These are phyloP conservation scores for fruit fly (Drosophila melanogaster) DNA, from an alignment of 1,140 invertebrate species.

Conservation along the genomic window DNA sequence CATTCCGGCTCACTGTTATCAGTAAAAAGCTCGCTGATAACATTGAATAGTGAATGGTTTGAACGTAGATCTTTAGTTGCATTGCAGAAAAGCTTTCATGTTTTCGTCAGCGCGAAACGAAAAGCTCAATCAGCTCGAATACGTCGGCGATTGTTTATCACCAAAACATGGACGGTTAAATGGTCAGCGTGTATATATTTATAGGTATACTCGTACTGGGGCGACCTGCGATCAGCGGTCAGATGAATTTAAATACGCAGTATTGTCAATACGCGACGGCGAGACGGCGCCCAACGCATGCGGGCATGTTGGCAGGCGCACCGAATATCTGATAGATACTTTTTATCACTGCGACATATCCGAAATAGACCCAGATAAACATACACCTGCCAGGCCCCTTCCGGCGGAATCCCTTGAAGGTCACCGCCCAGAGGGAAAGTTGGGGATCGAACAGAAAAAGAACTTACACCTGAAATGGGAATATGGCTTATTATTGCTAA, in stretches of 20 bases:
- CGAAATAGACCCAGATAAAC: constrained; percentile 24
- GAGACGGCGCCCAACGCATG: constrained; percentile 52
- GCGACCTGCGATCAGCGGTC: constrained; percentile 34
- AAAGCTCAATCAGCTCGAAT: constrained; percentile 45
- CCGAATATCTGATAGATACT: constrained; percentile 55
- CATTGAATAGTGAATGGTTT: background rate
- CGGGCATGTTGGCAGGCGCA: constrained; percentile 29
- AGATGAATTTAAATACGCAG: constrained; percentile 74
- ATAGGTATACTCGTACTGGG: constrained; percentile 11
- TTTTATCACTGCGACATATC: constrained; percentile 41
- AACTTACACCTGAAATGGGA: no score
- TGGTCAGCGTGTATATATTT: constrained; percentile 8
- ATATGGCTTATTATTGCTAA: no score
- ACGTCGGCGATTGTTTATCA: constrained; percentile 64
- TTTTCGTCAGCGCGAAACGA: constrained; percentile 25
- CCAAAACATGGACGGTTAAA: constrained; percentile 41
- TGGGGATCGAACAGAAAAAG: background rate
- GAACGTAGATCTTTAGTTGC: constrained; percentile 24
- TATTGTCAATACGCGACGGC: constrained; percentile 56
- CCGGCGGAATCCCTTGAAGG: constrained; percentile 38
- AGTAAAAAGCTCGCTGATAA: constrained; percentile 8
- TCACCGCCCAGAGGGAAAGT: constrained; percentile 12
- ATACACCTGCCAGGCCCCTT: constrained; percentile 20
- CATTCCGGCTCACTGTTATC: constrained; percentile 18
- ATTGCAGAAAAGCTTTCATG: constrained; percentile 27